These are phyloP conservation scores for Sciaenops ocellatus DNA, from an alignment of 2,797 vertebrate genomes.

Conservation along the genomic window DNA sequence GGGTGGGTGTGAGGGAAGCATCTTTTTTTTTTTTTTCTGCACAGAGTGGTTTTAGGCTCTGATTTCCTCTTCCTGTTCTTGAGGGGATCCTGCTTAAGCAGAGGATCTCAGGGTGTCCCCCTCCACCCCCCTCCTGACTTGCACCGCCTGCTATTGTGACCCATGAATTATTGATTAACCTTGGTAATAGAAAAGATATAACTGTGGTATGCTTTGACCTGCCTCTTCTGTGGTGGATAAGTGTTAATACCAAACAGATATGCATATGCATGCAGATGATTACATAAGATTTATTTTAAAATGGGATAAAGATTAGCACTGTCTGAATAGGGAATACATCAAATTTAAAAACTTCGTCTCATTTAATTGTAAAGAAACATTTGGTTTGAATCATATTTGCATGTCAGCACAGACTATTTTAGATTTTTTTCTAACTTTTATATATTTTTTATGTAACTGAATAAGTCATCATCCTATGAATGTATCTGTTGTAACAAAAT, in stretches of 20 bases:
- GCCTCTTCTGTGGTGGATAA: constrained; percentile 71
- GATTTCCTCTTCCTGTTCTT: constrained; percentile 81
- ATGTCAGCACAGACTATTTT: constrained; percentile 1
- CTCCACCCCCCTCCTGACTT: constrained; percentile 39
- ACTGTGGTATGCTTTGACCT: constrained; percentile 81
- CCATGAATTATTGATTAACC: constrained; percentile 88
- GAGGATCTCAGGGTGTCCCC: constrained; percentile 71
- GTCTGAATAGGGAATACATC: constrained; percentile 18
- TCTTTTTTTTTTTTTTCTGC: constrained; percentile 31
- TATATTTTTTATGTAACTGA: constrained; percentile 6
- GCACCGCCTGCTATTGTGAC: constrained; percentile 82
- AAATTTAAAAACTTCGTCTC: constrained; percentile 1
- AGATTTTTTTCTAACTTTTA: constrained; percentile 4
- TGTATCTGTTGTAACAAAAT: constrained; percentile 18
- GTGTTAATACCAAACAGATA: constrained; percentile 73
- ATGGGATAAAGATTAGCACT: constrained; percentile 36
- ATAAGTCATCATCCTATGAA: constrained; percentile 13
- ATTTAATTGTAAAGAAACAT: constrained; percentile 1
- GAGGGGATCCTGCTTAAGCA: constrained; percentile 63
- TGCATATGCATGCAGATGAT: constrained; percentile 70
- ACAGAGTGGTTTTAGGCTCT: constrained; percentile 65
- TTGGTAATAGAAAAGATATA: constrained; percentile 87
- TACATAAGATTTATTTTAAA: constrained; percentile 53
- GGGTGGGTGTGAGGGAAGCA: constrained; percentile 33
- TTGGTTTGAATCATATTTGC: constrained; percentile 8